Evolutionary conservation across 2,797 vertebrate genomes (phyloP), one percentile per base, ranked within the genome.

Genomic region (Lacerta agilis): DNA sequence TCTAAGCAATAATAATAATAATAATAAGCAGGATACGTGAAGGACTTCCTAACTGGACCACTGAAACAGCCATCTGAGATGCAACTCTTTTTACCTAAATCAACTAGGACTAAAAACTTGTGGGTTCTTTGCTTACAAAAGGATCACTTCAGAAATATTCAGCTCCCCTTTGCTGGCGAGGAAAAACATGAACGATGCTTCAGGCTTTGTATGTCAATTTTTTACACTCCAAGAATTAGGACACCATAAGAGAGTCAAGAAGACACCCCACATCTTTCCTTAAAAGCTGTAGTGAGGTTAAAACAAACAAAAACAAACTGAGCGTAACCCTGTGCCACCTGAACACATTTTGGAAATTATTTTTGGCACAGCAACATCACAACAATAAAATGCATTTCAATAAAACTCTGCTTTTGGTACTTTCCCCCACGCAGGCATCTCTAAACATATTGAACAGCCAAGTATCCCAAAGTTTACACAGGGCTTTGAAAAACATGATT

Each of bases 331-430:
- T 69, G 9, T 2, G 5, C 11, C 45, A 78, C 45, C 10, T 88
- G 79, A 69, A 75, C 25, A 6, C 1, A 69, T 72, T 1, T 72
- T 8, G 45, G 81, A 86, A 83, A 89, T 91, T 43, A 88, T 29
- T 90, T 89, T 64, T 90, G 92, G 93, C 92, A 88, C 86, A 80
- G 33, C 67, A 85, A 43, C 41, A 4, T 66, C 3, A 87, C 91
- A 94, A 91, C 87, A 94, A 93, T 73, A 36, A 91, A 93, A 90
- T 90, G 55, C 67, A 76, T 67, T 92, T 88, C 91, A 67, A 93
- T 85, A 86, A 87, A 4, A 58, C 4, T 55, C 29, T 3, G 25
- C 4, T 29, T 55, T 89, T 89, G 71, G 36, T 55, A 7, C 4
- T 82, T 87, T 75, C 86, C 90, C 81, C 88, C 33, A 27, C 84